Evolutionary conservation across 2,113 vertebrate species (phyloP).

Genomic region (Chlorodrepanis virens): DNA sequence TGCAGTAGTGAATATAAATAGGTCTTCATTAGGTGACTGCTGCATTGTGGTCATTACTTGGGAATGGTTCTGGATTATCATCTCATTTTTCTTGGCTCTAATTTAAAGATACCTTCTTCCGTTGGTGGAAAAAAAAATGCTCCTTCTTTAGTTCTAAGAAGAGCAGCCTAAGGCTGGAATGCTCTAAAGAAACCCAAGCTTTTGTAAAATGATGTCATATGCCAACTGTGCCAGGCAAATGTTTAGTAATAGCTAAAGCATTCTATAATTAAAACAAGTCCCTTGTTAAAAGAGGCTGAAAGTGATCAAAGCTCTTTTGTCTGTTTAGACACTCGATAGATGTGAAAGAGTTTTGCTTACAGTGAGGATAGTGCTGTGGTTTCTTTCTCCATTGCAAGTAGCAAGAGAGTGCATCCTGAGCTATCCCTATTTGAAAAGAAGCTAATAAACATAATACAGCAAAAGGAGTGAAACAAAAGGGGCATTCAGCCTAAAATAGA

Average conservation of each 20-base stretch:
- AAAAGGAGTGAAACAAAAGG: neutral
- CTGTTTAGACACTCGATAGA: constrained; percentile 49
- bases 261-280: constrained; percentile 71
- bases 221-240: constrained; percentile 53
- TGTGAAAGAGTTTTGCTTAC: constrained; percentile 15
- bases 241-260: constrained; percentile 59
- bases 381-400: constrained; percentile 37
- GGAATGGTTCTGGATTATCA: constrained; percentile 44
- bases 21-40: constrained; percentile 15
- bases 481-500: neutral
- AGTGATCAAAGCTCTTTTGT: constrained; percentile 66
- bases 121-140: neutral
- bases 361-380: constrained; percentile 28
- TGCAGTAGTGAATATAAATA: constrained; percentile 3
- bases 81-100: constrained; percentile 33
- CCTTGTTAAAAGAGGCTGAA: constrained; percentile 58
- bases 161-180: constrained; percentile 50
- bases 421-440: neutral
- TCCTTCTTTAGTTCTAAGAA: constrained; percentile 45
- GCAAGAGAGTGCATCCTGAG: neutral
- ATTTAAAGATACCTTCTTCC: constrained; percentile 50
- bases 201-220: constrained; percentile 59
- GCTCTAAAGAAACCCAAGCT: constrained; percentile 36
- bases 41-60: constrained; percentile 16
- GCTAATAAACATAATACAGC: neutral